phyloP scores from a whole-genome alignment of 2,888 invertebrate species.

The Protodeltote pygarga region DNA sequence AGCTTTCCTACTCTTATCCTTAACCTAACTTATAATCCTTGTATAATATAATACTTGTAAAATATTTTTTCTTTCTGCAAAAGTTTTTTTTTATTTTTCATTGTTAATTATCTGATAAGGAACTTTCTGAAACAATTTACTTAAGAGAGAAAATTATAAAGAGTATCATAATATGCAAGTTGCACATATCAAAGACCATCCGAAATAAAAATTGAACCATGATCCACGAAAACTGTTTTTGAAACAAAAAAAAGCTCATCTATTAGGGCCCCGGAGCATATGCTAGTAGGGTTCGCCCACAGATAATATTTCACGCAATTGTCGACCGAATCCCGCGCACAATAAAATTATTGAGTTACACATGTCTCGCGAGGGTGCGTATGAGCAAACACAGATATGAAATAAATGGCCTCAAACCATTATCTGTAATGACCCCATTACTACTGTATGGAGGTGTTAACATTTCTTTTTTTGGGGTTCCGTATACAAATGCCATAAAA shows the following conservation, averaged over 20 bases:
- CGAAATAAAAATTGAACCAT: not conserved
- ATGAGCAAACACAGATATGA: slow-evolving; percentile 81
- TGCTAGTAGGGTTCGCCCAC: slow-evolving; percentile 64
- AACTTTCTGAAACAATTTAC: too few species aligned
- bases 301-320: slow-evolving; percentile 81
- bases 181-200: not conserved
- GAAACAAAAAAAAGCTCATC: slow-evolving; percentile 28
- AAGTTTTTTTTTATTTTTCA: too few species aligned
- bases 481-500: too few species aligned
- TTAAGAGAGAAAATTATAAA: too few species aligned
- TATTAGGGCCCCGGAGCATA: slow-evolving; percentile 64
- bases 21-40: too few species aligned
- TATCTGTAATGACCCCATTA: slow-evolving; percentile 72
- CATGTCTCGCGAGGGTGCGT: slow-evolving; percentile 66
- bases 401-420: slow-evolving; percentile 72
- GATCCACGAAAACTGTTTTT: slow-evolving; percentile 4
- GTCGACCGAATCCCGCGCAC: slow-evolving; percentile 70
- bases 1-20: too few species aligned
- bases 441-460: slow-evolving; percentile 60
- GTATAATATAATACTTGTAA: too few species aligned
- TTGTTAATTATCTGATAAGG: too few species aligned
- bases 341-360: slow-evolving; percentile 78
- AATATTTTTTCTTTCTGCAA: too few species aligned
- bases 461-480: slow-evolving; percentile 50
- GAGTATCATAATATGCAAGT: too few species aligned